A percentile compares a stretch with the other conserved stretches of the same genome.
phyloP scores from a whole-genome alignment of 2,113 vertebrate genomes.

The Nothobranchius furzeri region DNA sequence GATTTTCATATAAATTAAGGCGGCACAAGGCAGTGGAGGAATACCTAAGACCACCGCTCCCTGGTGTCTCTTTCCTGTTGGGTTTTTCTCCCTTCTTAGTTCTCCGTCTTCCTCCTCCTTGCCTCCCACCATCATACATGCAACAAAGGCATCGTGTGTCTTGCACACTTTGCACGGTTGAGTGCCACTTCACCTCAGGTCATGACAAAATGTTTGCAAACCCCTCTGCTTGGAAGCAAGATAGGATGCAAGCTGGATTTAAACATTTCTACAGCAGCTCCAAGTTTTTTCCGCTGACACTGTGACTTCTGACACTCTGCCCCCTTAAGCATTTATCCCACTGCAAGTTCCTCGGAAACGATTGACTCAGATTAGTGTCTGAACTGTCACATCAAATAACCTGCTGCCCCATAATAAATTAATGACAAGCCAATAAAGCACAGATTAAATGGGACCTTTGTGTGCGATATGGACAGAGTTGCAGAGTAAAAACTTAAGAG shows the following conservation, averaged over 20 bases:
- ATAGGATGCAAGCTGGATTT: slow-evolving; percentile 11
- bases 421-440: not conserved
- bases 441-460: not conserved
- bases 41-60: slow-evolving; percentile 22
- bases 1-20: slow-evolving; percentile 53
- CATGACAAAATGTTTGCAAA: slow-evolving; percentile 3
- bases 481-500: not conserved
- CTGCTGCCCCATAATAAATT: not conserved
- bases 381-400: slow-evolving; percentile 6
- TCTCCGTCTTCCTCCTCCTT: not conserved
- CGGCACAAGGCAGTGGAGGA: slow-evolving; percentile 15
- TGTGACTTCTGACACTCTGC: slow-evolving; percentile 13
- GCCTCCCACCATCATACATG: slow-evolving; percentile 4
- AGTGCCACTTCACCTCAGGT: slow-evolving; percentile 33
- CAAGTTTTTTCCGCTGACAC: not conserved
- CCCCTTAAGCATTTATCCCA: slow-evolving; percentile 1
- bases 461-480: not conserved
- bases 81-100: not conserved
- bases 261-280: slow-evolving; percentile 5
- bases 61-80: not conserved
- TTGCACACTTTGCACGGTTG: slow-evolving; percentile 30
- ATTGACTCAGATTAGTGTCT: slow-evolving; percentile 1
- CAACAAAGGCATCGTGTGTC: slow-evolving; percentile 27
- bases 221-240: slow-evolving; percentile 12
- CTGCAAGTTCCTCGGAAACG: not conserved